Base-by-base conservation (phyloP, 2,888 invertebrate species). In the Rhogogaster chlorosoma region DNA sequence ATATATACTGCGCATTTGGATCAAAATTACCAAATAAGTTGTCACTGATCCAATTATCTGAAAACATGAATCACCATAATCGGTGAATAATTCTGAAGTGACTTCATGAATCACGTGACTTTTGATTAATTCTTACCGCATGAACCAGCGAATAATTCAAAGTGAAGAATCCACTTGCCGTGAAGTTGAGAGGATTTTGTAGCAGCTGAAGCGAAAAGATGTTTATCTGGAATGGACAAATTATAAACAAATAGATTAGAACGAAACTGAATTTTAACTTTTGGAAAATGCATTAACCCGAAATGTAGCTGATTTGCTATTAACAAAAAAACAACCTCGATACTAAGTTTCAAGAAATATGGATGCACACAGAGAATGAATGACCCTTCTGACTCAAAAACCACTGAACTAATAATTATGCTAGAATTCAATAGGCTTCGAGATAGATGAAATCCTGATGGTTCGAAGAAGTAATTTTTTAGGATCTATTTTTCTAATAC, bases 161-260 rank as follows among this genome's bases (percentile, higher is more conserved):
- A 18, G 57, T 61, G 67, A 87, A 84, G 10, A 88, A 85, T 49
- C 87, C 87, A 73, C 57, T 82, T 18, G 88, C 87, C 10, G 86
- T 84, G 36, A 89, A 88, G 36, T 49, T 45, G 18, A 89, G 45
- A 3, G 89, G 87, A 70, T 87, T 86, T 57, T 88, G 87, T 49
- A 88, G 67, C 36, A 89, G 84, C 87, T 89, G 89, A 32, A 88
- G 57, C 18, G 86, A 84, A 67, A 87, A 87, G 80, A 70, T 36
- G n/a, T 32, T 36, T 4, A 36, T 36, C 70, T 36, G 9, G 36
- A 32, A 36, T 15, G 1, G 5, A 61, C 10, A 26, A 10, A 61
- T 61, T 26, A n/a, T 26, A 61, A 26, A 26, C 9, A 61, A 61
- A 26, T 10, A 0, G 26, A 61, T 22, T 57, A 0, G n/a, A 1